These are phyloP conservation scores for Lysandra bellargus DNA, from an alignment of 2,888 invertebrate species.

Conservation along the genomic window DNA sequence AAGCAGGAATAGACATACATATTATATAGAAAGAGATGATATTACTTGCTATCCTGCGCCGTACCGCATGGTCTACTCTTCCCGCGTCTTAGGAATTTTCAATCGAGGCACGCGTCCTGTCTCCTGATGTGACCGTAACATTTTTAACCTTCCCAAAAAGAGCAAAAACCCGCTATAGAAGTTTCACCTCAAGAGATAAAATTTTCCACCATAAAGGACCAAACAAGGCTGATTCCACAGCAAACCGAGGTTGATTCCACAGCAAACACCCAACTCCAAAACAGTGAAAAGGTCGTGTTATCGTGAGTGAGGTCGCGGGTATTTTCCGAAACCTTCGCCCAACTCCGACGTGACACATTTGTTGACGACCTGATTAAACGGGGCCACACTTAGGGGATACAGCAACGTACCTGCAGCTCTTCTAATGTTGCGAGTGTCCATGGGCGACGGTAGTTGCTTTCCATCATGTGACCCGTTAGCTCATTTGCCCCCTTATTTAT, in stretches of 20 bases:
- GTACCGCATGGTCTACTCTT: too few relatives aligned
- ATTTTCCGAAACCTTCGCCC: constrained; percentile 14
- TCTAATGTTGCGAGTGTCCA: too few relatives aligned
- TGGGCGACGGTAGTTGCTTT: too few relatives aligned
- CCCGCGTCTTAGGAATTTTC: too few relatives aligned
- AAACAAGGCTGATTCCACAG: not conserved
- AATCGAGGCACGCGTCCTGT: too few relatives aligned
- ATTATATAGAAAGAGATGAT: too few relatives aligned
- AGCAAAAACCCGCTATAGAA: not conserved
- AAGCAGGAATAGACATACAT: too few relatives aligned
- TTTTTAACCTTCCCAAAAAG: not conserved
- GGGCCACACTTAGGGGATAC: not conserved
- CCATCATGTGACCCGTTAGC: too few relatives aligned
- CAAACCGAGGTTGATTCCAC: not conserved
- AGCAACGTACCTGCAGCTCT: too few relatives aligned
- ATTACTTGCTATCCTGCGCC: too few relatives aligned
- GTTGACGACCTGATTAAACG: not conserved
- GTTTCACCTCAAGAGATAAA: not conserved
- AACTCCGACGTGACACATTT: not conserved
- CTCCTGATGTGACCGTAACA: too few relatives aligned
- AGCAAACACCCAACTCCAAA: constrained; percentile 2
- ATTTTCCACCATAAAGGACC: not conserved
- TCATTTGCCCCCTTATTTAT: too few relatives aligned
- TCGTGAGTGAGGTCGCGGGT: constrained; percentile 17
- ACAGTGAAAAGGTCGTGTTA: not conserved